Evolutionary conservation across 2,888 invertebrate species (phyloP), one percentile per base, ranked within the genome.

Genomic region (Zaprionus bogoriensis): DNA sequence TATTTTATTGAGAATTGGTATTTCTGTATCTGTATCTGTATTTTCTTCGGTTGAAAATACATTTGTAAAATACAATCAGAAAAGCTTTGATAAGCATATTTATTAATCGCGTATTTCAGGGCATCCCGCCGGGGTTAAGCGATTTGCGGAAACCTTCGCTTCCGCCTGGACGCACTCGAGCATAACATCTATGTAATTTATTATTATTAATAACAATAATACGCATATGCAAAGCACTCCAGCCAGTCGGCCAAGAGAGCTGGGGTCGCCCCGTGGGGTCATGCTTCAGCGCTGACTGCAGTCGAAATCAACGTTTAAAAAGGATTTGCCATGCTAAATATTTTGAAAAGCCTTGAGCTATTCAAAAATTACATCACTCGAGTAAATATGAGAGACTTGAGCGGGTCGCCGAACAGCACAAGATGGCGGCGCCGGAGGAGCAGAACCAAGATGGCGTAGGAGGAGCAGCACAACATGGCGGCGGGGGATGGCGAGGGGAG

Each of bases 261-360:
- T 36, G 32, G 30, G 32, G 32, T n/a, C n/a, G n/a, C n/a, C n/a
- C 38, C 20, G 10, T 20, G 17, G 23, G 28, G 27, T 17, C 45
- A 53, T 68, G 65, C 71, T 68, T 51, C 47, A 51, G 52, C 61
- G 74, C 51, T 58, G 74, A 50, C 68, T 73, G 74, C 62, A 73
- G 72, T 72, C 53, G 67, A 80, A 84, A 74, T 80, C 80, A 77
- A 78, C 85, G 76, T 81, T 81, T 78, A 68, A 81, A 84, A 84
- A 87, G 81, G 87, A 81, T 84, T 85, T 85, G 76, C 85, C 85
- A 73, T 84, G 81, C 82, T 82, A 84, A 87, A 81, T 79, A 81
- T 81, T 81, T 75, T 65, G 60, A 85, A 70, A 78, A 70, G 87
- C 87, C 81, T 75, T 87, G 85, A 82, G 81, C 87, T 84, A 80